Conservation (phyloP, 2,888 invertebrate genomes). For the Tricholauxania praeusta region DNA sequence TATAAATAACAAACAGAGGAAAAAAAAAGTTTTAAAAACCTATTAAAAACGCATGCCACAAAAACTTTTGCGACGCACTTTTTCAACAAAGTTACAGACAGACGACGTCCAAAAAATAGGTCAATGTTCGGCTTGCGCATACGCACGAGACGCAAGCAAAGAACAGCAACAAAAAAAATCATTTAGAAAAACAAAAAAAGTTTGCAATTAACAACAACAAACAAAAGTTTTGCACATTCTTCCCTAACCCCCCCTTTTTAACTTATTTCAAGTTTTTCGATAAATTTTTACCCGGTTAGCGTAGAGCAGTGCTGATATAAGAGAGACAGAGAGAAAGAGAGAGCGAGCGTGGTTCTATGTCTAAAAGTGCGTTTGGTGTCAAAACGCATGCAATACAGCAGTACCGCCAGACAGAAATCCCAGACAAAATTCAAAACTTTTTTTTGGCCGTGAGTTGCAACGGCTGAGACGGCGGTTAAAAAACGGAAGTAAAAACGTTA, state of each 20-base stretch:
- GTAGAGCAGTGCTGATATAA: not conserved
- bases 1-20: too few relatives aligned
- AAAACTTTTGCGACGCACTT: constrained; percentile 42
- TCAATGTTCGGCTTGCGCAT: constrained; percentile 49
- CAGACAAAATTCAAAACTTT: constrained; percentile 45
- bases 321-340: not conserved
- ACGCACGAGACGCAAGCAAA: constrained; percentile 43
- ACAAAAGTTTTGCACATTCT: constrained; percentile 48
- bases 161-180: constrained; percentile 24
- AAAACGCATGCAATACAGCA: constrained; percentile 47
- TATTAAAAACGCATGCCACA: constrained; percentile 47
- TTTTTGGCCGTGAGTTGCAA: constrained; percentile 38
- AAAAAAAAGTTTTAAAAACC: constrained; percentile 10
- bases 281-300: constrained; percentile 35
- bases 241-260: constrained; percentile 14
- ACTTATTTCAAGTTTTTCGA: constrained; percentile 47
- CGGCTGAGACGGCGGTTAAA: constrained; percentile 2
- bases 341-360: not conserved
- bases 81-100: constrained; percentile 14
- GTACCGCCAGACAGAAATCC: constrained; percentile 25
- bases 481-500: constrained; percentile 12
- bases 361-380: constrained; percentile 41
- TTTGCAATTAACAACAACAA: constrained; percentile 48
- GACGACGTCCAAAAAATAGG: constrained; percentile 37
- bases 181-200: constrained; percentile 39